These are phyloP conservation scores for Pseudococcus viburni DNA, from an alignment of 2,888 invertebrate genomes.

Conservation along the genomic window DNA sequence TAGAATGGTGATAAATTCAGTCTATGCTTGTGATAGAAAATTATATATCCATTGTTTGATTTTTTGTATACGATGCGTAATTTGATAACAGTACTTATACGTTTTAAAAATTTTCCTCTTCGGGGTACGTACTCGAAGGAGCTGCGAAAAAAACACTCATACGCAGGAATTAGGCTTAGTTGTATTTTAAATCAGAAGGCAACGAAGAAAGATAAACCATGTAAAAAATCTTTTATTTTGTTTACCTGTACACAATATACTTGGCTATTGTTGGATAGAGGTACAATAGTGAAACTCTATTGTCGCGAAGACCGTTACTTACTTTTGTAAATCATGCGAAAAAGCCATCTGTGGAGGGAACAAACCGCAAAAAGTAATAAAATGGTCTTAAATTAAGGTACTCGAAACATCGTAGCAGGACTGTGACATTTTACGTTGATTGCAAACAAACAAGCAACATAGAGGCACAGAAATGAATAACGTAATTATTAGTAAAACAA, in stretches of 20 bases:
- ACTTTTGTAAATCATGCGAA: conserved; percentile 46
- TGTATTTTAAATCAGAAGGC: background rate
- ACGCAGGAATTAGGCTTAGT: background rate
- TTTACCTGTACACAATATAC: background rate
- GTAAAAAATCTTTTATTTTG: conserved; percentile 15
- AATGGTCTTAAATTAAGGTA: conserved; percentile 17
- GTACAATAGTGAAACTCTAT: background rate
- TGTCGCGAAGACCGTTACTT: conserved; percentile 28
- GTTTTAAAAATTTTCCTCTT: background rate
- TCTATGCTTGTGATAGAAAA: background rate
- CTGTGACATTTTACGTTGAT: background rate
- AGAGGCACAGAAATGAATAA: background rate
- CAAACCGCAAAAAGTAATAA: conserved; percentile 41
- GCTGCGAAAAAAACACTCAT: background rate
- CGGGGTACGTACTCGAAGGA: background rate
- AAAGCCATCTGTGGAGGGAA: conserved; percentile 43
- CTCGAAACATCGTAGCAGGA: background rate
- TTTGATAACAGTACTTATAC: background rate
- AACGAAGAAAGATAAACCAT: background rate
- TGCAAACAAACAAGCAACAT: background rate
- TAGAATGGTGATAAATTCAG: background rate
- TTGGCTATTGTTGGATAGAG: background rate
- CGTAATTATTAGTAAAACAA: background rate
- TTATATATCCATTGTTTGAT: background rate
- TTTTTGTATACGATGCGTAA: background rate